phyloP scores from a whole-genome alignment of 2,797 vertebrate genomes.

The Apodemus agrarius region DNA sequence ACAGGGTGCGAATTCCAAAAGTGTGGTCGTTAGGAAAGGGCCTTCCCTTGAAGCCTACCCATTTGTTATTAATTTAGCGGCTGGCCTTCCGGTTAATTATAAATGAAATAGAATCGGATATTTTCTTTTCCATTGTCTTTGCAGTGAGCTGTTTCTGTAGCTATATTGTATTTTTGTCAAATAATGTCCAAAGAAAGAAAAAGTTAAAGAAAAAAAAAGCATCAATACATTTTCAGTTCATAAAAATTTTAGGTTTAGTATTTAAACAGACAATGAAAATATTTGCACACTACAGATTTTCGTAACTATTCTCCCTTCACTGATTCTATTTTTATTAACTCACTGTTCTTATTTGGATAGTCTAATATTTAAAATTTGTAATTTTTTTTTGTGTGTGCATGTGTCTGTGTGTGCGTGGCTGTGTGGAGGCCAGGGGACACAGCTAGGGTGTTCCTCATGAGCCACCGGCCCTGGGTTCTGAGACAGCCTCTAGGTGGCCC shows the following conservation, averaged over 20 bases:
- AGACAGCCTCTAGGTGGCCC: background rate
- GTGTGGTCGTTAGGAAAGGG: background rate
- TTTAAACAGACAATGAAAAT: conserved; percentile 20
- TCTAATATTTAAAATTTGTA: background rate
- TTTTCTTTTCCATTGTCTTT: background rate
- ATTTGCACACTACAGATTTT: conserved; percentile 48
- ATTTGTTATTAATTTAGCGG: background rate
- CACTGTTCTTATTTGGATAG: background rate
- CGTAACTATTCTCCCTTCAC: background rate
- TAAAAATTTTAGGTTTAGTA: background rate
- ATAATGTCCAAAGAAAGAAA: background rate
- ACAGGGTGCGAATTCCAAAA: background rate
- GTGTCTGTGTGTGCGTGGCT: background rate
- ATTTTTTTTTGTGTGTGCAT: background rate
- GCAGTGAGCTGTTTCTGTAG: background rate
- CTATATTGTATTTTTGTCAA: background rate
- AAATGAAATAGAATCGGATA: background rate
- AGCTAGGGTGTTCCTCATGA: background rate
- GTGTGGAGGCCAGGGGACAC: background rate
- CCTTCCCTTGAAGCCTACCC: background rate
- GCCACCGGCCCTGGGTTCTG: background rate
- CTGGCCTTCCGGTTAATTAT: background rate
- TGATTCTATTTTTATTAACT: background rate
- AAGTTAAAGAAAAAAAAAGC: background rate
- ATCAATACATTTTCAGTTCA: background rate